phyloP scores from a whole-genome alignment of 2,888 invertebrate genomes.

The Lottia gigantea region DNA sequence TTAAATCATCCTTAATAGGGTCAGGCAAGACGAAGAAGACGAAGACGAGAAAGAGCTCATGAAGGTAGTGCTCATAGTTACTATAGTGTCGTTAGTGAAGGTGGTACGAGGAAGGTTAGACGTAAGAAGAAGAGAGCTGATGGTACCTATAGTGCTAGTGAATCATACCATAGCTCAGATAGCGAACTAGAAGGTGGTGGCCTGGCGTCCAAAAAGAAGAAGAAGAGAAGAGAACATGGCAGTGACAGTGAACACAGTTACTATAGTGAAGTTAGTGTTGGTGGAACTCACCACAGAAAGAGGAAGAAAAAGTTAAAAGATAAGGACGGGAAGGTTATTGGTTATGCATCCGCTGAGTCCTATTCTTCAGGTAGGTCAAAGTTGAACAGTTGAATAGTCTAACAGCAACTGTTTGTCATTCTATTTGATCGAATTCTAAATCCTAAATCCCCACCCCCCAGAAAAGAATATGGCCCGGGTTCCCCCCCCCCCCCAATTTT shows the following conservation, averaged over 20 bases:
- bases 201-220: constrained; percentile 43
- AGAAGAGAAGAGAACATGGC: constrained; percentile 52
- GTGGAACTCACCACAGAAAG: constrained; percentile 55
- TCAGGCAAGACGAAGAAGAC: constrained; percentile 54
- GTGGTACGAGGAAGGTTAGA: constrained; percentile 63
- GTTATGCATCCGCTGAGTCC: constrained; percentile 52
- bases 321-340: constrained; percentile 61
- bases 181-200: constrained; percentile 52
- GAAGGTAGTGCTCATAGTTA: constrained; percentile 64
- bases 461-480: too few relatives aligned
- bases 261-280: constrained; percentile 61
- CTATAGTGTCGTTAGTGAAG: constrained; percentile 62
- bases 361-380: constrained; percentile 35
- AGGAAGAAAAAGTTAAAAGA: constrained; percentile 59
- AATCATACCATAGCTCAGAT: constrained; percentile 63
- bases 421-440: too few relatives aligned
- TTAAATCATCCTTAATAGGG: constrained; percentile 52
- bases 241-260: constrained; percentile 64
- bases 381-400: too few relatives aligned
- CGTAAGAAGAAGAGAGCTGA: constrained; percentile 53
- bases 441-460: too few relatives aligned
- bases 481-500: too few relatives aligned
- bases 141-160: constrained; percentile 64
- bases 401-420: too few relatives aligned
- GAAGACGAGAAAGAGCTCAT: constrained; percentile 62